A percentile compares a stretch with the other conserved stretches of the same genome.
Evolutionary conservation across 2,797 vertebrate species (phyloP).

Genomic region (Apogon talboti): DNA sequence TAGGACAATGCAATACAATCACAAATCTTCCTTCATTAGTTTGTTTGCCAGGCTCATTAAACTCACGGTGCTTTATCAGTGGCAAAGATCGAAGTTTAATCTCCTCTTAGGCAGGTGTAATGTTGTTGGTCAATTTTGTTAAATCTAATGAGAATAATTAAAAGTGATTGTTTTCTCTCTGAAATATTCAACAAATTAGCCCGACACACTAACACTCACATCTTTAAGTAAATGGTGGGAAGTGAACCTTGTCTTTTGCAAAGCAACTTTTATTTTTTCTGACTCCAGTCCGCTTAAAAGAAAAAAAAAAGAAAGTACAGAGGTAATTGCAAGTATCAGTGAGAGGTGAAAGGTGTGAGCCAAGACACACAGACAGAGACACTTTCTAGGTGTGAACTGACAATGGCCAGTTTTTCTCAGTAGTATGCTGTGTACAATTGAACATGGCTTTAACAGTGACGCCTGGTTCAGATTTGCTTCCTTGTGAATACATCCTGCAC

Average conservation of each 20-base stretch:
- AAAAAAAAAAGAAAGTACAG: no score
- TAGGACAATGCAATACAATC: slow-evolving; percentile 14
- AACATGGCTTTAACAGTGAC: no score
- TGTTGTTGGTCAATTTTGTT: slow-evolving; percentile 23
- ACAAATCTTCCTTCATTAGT: slow-evolving; percentile 22
- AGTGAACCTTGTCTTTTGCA: background rate
- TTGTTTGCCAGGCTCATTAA: slow-evolving; percentile 50
- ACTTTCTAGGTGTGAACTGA: no score
- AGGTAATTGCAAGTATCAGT: no score
- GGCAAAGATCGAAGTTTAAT: slow-evolving; percentile 47
- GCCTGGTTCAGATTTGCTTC: no score
- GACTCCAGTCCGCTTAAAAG: no score
- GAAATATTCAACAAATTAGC: slow-evolving; percentile 12
- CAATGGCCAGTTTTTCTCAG: no score
- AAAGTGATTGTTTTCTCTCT: slow-evolving; percentile 6
- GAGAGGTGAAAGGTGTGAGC: no score
- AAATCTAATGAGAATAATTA: slow-evolving; percentile 24
- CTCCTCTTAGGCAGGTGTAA: slow-evolving; percentile 19
- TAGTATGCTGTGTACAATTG: no score
- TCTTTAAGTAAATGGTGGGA: slow-evolving; percentile 17
- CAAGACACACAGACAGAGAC: no score
- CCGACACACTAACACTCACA: slow-evolving; percentile 1
- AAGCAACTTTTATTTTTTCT: background rate
- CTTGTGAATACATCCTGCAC: no score
- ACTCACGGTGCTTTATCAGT: slow-evolving; percentile 38